Base-by-base conservation (phyloP, 2,888 invertebrate genomes). In the Crepidodera aurea region DNA sequence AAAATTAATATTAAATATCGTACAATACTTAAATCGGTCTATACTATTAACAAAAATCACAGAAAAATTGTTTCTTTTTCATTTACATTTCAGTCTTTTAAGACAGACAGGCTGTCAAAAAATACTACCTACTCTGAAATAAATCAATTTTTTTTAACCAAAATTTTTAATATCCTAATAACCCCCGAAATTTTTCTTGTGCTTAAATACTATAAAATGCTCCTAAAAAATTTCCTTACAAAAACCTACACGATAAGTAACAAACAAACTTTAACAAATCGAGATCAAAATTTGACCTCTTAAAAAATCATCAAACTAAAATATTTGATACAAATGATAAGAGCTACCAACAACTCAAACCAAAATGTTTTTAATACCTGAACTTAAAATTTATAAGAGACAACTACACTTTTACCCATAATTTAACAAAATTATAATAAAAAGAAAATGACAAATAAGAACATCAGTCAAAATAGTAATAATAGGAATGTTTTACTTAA, bases 311-410 rank as follows among this genome's bases (percentile, higher is more conserved):
- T 15, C n/a, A n/a, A n/a, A 34, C 22, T 37, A 51, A n/a, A n/a
- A 19, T 37, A 51, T 34, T 51, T 51, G 51, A 51, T 51, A 34
- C 37, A 51, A 51, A 51, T 22, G 51, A 51, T 51, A 18, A 19
- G 51, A 51, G 32, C 10, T 29, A 19, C 51, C 10, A 12, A 22
- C 34, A 19, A 32, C 51, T 51, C 51, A 22, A 51, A 51, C 19
- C 37, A 19, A n/a, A n/a, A n/a, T 37, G 22, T 19, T 19, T 19
- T 16, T 15, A n/a, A 34, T 19, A 0, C 13, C 25, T 6, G 34
- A 22, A 22, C 6, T 22, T 10, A 8, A n/a, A n/a, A n/a, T 29
- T 10, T 10, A 8, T 29, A 29, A 29, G 29, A 29, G 29, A 29
- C 29, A 29, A 8, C 6, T 4, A 22, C 22, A 22, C 22, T 4